Conservation (phyloP, 2,113 vertebrate genomes). For the Trachemys scripta region DNA sequence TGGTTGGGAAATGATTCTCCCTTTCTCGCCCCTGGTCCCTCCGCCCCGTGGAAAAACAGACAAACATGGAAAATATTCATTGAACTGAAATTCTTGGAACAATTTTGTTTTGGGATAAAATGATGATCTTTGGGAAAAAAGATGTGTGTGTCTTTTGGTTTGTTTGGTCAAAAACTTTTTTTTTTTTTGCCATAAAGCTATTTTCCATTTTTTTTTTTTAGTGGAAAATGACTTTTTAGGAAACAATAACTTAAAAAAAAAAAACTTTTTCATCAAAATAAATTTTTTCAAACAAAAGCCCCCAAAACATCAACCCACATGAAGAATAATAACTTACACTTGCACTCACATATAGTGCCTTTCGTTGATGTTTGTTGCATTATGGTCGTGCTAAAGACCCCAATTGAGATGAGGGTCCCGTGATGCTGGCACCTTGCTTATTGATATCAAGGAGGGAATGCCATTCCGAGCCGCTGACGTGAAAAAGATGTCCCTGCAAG, state of each 20-base stretch:
- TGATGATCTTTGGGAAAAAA: not conserved
- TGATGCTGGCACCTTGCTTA: not conserved
- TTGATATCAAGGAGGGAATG: not conserved
- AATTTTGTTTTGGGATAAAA: not conserved
- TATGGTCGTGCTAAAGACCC: not conserved
- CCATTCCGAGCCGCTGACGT: not conserved
- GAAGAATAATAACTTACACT: not conserved
- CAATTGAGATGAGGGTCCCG: not conserved
- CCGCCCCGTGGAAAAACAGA: not conserved
- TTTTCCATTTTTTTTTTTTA: not conserved
- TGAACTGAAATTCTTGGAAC: not conserved
- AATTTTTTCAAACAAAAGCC: not conserved
- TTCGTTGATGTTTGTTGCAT: not conserved
- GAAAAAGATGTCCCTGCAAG: not conserved
- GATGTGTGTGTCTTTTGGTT: not conserved
- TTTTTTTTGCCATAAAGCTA: not conserved
- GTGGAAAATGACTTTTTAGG: not conserved
- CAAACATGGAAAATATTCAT: not conserved
- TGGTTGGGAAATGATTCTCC: not conserved
- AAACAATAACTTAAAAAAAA: not conserved
- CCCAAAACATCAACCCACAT: not conserved
- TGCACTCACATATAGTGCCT: not conserved
- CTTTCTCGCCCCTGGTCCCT: not conserved
- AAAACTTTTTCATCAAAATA: accelerated
- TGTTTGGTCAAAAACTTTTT: not conserved